A percentile compares a stretch with the other conserved stretches of the same genome.
These are phyloP conservation scores for Brachionus manjavacas DNA, from an alignment of 1,140 invertebrate genomes.

Conservation along the genomic window DNA sequence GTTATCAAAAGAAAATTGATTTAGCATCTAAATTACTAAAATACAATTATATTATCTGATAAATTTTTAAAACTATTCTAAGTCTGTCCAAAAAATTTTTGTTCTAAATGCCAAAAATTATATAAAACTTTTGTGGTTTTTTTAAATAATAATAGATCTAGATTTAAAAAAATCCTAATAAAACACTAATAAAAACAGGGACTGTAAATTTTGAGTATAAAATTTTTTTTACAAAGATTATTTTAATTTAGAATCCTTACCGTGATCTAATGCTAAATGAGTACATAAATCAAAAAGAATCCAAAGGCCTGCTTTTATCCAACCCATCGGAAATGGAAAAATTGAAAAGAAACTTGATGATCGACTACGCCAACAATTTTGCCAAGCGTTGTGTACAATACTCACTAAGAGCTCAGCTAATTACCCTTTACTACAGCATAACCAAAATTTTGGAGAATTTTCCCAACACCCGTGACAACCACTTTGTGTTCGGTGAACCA, in stretches of 20 bases:
- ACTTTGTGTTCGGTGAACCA: constrained; percentile 48
- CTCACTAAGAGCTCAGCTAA: constrained; percentile 53
- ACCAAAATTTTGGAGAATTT: constrained; percentile 51
- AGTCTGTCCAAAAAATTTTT: too few relatives aligned
- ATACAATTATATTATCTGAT: too few relatives aligned
- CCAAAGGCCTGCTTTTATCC: constrained; percentile 49
- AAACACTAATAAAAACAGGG: too few relatives aligned
- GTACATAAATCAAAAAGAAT: constrained; percentile 51
- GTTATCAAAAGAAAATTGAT: too few relatives aligned
- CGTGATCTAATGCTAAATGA: constrained; percentile 56
- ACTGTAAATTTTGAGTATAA: too few relatives aligned
- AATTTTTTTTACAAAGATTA: too few relatives aligned
- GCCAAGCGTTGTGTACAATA: constrained; percentile 51
- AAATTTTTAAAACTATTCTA: too few relatives aligned
- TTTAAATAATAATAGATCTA: too few relatives aligned
- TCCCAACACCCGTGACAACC: constrained; percentile 49
- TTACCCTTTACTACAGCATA: constrained; percentile 55
- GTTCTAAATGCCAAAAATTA: too few relatives aligned
- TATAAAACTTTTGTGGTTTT: too few relatives aligned
- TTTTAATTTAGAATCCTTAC: constrained; percentile 48
- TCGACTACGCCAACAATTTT: constrained; percentile 50
- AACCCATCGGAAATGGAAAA: constrained; percentile 53
- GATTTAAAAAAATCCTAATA: too few relatives aligned
- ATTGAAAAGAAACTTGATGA: constrained; percentile 50
- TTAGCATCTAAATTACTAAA: too few relatives aligned